Base-by-base conservation (phyloP, 2,797 vertebrate genomes). In the Eulemur coronatus region DNA sequence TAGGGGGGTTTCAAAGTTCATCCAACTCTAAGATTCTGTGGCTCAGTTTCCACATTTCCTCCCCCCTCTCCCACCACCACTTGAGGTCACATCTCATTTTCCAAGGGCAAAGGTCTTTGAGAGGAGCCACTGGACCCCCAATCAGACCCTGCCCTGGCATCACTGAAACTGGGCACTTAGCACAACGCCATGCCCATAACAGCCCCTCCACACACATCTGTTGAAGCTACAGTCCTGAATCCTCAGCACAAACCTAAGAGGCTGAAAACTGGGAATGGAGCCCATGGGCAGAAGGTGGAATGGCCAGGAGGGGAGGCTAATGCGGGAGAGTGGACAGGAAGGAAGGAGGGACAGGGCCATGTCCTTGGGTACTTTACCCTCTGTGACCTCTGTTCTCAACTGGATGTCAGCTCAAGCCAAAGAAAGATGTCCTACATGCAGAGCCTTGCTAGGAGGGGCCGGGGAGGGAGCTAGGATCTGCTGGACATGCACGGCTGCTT, bases 81-180 rank as follows among this genome's bases (percentile, higher is more conserved):
- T n/a, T 28, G 41, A 93, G 55, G 63, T 95, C 78, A 55, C 38
- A 33, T 43, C 82, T 35, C 70, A 73, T 79, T 72, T 87, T 67
- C 65, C 95, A 96, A 96, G 91, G 69, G 33, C 88, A 96, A 69
- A 88, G 59, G 38, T 78, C 59, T 95, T 84, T 17, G 76, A 75
- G 76, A 85, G 80, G 81, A 80, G 18, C 35, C 7, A 1, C 73
- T 50, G 35, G 55, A 50, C 61, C 55, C 46, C 46, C 81, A 73
- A 0, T 78, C n/a, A 57, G 79, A 72, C 81, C 59, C 38, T 57
- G 18, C 50, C 35, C 41, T 38, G 50, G 57, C 92, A 69, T 93
- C 70, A 26, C 46, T 30, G 38, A 96, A 95, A 76, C 55, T 69
- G 41, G 13, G 20, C 76, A 81, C 76, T 65, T 57, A 84, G 59